Evolutionary conservation across 2,797 vertebrate species (phyloP).

Genomic region (Otolemur crassicaudatus): DNA sequence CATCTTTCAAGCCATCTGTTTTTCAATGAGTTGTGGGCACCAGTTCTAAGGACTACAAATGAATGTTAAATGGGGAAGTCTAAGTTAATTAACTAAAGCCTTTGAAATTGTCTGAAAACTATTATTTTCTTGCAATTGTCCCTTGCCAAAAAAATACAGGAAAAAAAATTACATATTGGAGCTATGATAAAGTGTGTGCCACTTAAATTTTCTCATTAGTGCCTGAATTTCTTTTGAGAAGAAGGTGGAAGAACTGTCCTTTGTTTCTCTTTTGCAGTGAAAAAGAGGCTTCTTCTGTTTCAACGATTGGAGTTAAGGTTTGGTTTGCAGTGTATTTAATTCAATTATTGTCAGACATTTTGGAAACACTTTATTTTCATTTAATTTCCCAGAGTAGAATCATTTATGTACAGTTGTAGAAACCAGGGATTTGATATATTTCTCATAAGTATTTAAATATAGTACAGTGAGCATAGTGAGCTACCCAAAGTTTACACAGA

Average conservation of each 20-base stretch:
- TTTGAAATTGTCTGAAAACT: slow-evolving; percentile 62
- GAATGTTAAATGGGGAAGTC: slow-evolving; percentile 38
- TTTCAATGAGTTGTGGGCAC: not conserved
- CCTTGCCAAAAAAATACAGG: slow-evolving; percentile 24
- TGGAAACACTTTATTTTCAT: not conserved
- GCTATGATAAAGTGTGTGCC: slow-evolving; percentile 2
- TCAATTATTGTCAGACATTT: not conserved
- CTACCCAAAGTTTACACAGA: not conserved
- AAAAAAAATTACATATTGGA: not conserved
- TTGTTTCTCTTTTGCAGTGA: not conserved
- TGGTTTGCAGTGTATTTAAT: not conserved
- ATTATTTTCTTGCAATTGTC: slow-evolving; percentile 51
- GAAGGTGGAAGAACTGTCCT: no score
- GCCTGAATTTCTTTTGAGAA: not conserved
- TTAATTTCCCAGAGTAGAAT: slow-evolving; percentile 2
- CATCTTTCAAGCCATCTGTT: not conserved
- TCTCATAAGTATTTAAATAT: not conserved
- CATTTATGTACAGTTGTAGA: not conserved
- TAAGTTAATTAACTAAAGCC: slow-evolving; percentile 66
- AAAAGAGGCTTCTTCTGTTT: not conserved
- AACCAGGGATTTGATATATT: not conserved
- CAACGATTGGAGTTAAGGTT: not conserved
- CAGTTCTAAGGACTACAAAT: not conserved
- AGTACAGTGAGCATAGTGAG: rapidly evolving
- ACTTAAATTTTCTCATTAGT: slow-evolving; percentile 55